Percentiles rank a stretch among this genome's conserved stretches.
Evolutionary conservation across 1,140 invertebrate species (phyloP).

Genomic region (Drosophila takahashii): DNA sequence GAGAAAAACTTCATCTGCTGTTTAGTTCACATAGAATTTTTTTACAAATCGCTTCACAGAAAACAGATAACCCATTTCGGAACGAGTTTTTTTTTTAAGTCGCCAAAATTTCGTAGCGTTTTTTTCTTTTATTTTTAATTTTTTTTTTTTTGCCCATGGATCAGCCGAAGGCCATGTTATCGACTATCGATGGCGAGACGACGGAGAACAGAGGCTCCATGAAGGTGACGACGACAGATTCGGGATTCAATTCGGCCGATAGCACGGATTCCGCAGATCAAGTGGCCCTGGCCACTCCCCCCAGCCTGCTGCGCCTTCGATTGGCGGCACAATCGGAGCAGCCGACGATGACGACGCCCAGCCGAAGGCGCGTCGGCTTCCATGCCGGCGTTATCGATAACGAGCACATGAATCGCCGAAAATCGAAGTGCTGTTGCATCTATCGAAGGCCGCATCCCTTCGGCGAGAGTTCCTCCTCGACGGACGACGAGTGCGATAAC

Average conservation of each 20-base stretch:
- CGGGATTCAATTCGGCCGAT: neutral
- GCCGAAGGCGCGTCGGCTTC: constrained; percentile 90
- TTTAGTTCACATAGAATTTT: neutral
- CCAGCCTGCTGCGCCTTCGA: constrained; percentile 32
- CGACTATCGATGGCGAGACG: constrained; percentile 1
- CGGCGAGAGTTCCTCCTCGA: constrained; percentile 92
- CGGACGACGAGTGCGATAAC: constrained; percentile 93
- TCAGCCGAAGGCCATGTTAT: constrained; percentile 1
- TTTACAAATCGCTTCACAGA: neutral
- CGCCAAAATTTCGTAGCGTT: neutral
- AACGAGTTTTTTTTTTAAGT: neutral
- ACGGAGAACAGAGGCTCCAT: neutral
- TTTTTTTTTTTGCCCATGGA: constrained; percentile 13
- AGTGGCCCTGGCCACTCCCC: neutral
- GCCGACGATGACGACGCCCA: constrained; percentile 62
- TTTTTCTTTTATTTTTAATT: too few relatives aligned
- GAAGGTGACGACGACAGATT: neutral
- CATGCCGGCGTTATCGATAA: constrained; percentile 95
- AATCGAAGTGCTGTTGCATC: constrained; percentile 97
- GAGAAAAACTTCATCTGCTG: too few relatives aligned
- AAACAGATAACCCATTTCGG: neutral
- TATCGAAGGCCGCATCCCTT: constrained; percentile 93
- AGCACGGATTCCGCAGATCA: neutral
- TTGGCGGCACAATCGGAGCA: constrained; percentile 87
- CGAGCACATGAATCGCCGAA: constrained; percentile 96